Conservation (phyloP, 2,113 vertebrate species). For the Eublepharis macularius region DNA sequence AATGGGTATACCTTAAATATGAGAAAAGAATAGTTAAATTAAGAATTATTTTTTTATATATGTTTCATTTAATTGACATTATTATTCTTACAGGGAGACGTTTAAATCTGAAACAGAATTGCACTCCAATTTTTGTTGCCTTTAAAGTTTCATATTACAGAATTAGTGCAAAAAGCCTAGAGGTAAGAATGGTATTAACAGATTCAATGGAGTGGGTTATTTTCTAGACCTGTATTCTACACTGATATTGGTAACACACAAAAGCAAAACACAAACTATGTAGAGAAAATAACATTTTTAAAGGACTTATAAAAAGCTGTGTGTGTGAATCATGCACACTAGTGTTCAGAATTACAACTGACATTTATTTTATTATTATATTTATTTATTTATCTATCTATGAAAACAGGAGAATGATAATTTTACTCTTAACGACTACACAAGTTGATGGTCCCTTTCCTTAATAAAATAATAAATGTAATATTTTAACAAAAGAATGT, state of each 20-base stretch:
- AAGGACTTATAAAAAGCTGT: background rate
- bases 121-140: background rate
- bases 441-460: background rate
- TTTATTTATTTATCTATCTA: background rate
- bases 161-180: background rate
- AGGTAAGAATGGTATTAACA: background rate
- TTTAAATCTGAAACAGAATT: background rate
- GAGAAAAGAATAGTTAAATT: background rate
- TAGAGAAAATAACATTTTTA: conserved; percentile 11
- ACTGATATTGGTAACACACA: background rate
- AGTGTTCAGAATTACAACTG: background rate
- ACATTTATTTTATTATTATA: too few species aligned
- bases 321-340: background rate
- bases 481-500: conserved; percentile 13
- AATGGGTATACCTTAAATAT: conserved; percentile 83
- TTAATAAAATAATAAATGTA: conserved; percentile 19
- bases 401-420: background rate
- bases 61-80: background rate
- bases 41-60: too few species aligned
- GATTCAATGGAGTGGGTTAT: conserved; percentile 6
- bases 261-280: conserved; percentile 11
- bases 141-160: background rate
- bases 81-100: background rate
- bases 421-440: conserved; percentile 10
- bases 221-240: conserved; percentile 10